These are phyloP conservation scores for Erynnis tages DNA, from an alignment of 2,888 invertebrate genomes.

Conservation along the genomic window DNA sequence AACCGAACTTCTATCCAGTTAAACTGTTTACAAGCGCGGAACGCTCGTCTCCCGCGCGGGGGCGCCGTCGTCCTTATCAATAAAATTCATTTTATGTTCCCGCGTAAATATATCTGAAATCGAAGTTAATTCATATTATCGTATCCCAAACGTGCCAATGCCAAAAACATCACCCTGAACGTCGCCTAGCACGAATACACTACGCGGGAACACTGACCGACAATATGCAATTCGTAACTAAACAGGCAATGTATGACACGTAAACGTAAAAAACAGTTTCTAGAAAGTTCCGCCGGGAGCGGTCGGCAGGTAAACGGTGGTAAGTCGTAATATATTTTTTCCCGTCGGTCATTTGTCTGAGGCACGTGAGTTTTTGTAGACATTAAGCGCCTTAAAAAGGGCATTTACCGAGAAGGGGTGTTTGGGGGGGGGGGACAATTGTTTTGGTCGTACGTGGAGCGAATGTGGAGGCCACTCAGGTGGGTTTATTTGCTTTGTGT, in stretches of 20 bases:
- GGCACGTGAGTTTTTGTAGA: conserved; percentile 63
- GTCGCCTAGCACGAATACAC: not conserved
- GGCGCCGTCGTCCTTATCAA: conserved; percentile 15
- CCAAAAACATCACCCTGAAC: not conserved
- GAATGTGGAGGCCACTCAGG: conserved; percentile 14
- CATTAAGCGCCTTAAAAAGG: conserved; percentile 64
- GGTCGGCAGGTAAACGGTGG: conserved; percentile 22
- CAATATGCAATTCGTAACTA: not conserved
- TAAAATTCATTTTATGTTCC: conserved; percentile 24
- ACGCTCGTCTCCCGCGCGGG: conserved; percentile 1
- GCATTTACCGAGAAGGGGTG: conserved; percentile 44
- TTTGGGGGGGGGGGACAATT: conserved; percentile 7
- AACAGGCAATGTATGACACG: not conserved
- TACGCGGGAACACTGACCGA: not conserved
- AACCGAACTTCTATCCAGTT: conserved; percentile 8
- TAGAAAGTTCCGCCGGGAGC: not conserved
- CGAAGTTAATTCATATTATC: conserved; percentile 23
- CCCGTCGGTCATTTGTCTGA: conserved; percentile 61
- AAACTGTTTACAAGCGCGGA: conserved; percentile 13
- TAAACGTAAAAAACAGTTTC: not conserved
- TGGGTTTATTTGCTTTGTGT: conserved; percentile 15
- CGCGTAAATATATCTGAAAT: conserved; percentile 23
- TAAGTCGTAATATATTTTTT: conserved; percentile 53
- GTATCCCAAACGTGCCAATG: not conserved
- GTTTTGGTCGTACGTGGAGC: conserved; percentile 18